A percentile compares a stretch with the other conserved stretches of the same genome.
Conservation (phyloP, 1,140 invertebrate species). For the Drosophila nebulosa region DNA sequence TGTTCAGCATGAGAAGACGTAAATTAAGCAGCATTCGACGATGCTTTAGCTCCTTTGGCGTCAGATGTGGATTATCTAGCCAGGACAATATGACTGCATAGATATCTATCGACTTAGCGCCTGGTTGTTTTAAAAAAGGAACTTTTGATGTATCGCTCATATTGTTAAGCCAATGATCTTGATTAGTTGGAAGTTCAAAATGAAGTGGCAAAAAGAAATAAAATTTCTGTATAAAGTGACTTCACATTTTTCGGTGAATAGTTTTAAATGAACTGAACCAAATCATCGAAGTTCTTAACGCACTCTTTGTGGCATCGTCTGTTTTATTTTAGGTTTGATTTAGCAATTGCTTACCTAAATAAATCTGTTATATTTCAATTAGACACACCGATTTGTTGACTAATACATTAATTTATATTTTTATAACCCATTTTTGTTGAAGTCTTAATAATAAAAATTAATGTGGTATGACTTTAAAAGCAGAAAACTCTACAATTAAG, state of each 20-base stretch:
- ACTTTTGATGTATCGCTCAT: background rate
- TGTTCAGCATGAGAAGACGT: slow-evolving; percentile 30
- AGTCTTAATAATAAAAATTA: too few relatives aligned
- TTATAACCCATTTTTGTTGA: too few relatives aligned
- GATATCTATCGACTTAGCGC: background rate
- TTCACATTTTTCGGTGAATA: too few relatives aligned
- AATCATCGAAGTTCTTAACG: background rate
- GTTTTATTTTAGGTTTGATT: too few relatives aligned
- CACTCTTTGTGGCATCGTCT: background rate
- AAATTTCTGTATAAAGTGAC: background rate
- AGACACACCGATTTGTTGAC: too few relatives aligned
- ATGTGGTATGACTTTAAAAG: too few relatives aligned
- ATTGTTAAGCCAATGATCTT: background rate
- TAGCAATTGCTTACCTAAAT: too few relatives aligned
- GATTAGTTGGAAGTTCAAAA: background rate
- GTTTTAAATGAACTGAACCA: background rate
- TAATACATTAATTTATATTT: too few relatives aligned
- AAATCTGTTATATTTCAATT: too few relatives aligned
- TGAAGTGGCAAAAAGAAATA: background rate
- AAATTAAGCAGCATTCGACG: slow-evolving; percentile 9
- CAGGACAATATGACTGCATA: background rate
- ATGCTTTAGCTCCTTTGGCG: background rate
- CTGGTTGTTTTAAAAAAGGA: background rate
- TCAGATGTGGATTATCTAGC: slow-evolving; percentile 16
- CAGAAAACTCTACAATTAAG: too few relatives aligned